phyloP scores from a whole-genome alignment of 2,888 invertebrate species.

The Leptinotarsa tumamoca region DNA sequence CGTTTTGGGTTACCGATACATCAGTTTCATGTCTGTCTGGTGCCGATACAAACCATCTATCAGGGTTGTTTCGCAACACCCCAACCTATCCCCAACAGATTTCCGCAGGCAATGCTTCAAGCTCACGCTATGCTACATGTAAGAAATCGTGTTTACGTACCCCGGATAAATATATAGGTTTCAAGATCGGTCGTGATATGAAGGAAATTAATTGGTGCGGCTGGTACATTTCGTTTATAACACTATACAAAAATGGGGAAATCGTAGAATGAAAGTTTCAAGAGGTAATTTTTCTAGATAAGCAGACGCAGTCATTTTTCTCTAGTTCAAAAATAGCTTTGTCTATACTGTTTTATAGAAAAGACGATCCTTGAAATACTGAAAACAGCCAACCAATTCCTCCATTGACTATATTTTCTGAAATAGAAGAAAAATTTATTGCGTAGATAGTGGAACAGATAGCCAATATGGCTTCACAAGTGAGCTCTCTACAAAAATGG shows the following conservation, averaged over 20 bases:
- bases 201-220: not conserved
- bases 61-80: constrained; percentile 45
- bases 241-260: not conserved
- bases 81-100: constrained; percentile 41
- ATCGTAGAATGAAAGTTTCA: not conserved
- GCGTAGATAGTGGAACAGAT: no score
- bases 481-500: no score
- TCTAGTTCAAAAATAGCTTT: no score
- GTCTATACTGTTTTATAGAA: no score
- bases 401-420: no score
- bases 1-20: constrained; percentile 57
- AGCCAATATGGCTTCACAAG: no score
- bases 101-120: constrained; percentile 27
- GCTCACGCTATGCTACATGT: constrained; percentile 22
- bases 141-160: constrained; percentile 16
- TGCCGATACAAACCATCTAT: constrained; percentile 65
- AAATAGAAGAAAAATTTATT: no score
- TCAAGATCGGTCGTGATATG: not conserved
- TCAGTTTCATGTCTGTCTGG: constrained; percentile 60
- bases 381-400: no score
- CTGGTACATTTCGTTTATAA: not conserved
- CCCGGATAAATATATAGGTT: constrained; percentile 2
- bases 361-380: no score
- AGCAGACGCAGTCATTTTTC: not conserved
- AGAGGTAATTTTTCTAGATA: not conserved